Base-by-base conservation (phyloP, 2,797 vertebrate genomes). In the Denticeps clupeoides region DNA sequence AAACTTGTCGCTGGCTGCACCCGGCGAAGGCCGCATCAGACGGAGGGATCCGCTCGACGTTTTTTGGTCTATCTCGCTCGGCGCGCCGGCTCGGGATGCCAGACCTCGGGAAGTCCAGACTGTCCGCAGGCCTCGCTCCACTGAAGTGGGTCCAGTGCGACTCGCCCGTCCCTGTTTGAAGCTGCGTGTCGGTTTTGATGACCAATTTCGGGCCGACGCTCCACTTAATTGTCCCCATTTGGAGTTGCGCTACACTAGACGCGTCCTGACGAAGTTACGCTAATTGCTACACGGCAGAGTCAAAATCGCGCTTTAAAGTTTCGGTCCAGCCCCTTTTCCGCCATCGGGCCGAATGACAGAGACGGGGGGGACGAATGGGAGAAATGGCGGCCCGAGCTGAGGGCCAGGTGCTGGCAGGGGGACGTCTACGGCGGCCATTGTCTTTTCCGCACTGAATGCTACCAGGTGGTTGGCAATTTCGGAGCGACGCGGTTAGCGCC, bases 401-500 rank as follows among this genome's bases (percentile, higher is more conserved):
- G 67, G 67, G 81, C 81, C 83, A 85, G 84, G 82, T 86, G 81
- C 81, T 80, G 74, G 67, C 70, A 67, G 74, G 69, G 68, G 75
- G 72, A 75, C 64, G 76, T 80, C 74, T 73, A 79, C 70, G 74
- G 71, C 70, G 63, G 59, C 75, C 67, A 82, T 79, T 82, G 77
- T 86, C 72, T 68, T 70, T 55, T 66, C 60, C 72, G 61, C 68
- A 79, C 80, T 75, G 79, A 87, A 83, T 82, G 77, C 78, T 71
- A 84, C 81, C 82, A 85, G 84, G 83, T 85, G 83, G 78, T 82
- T 78, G 59, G 69, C 72, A 80, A 80, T 82, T 85, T 74, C 69
- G 22, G 62, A 77, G 74, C 79, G 73, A 80, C 74, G 69, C 78
- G 81, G 79, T 79, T 77, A 73, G 73, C 58, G 72, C 68, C 81